phyloP scores from a whole-genome alignment of 2,888 invertebrate genomes.

The Dromius quadrimaculatus region DNA sequence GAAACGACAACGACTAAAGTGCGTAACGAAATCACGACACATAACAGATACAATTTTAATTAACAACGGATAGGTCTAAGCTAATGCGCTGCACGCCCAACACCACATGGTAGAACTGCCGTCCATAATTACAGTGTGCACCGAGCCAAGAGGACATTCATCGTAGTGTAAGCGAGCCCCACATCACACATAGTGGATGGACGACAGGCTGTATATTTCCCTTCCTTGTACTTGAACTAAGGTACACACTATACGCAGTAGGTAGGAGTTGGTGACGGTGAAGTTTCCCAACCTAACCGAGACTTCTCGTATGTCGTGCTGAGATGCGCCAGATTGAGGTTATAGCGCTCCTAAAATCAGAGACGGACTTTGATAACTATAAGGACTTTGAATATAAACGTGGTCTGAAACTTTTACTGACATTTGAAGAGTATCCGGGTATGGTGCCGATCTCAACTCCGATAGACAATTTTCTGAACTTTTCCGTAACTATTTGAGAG shows the following conservation, averaged over 20 bases:
- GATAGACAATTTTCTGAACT: too few species aligned
- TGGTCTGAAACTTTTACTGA: too few species aligned
- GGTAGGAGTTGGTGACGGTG: slow-evolving; percentile 4
- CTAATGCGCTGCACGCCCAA: slow-evolving; percentile 13
- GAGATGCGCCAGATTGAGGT: slow-evolving; percentile 47
- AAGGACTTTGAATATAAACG: too few species aligned
- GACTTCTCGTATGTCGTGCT: slow-evolving; percentile 18
- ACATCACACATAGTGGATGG: slow-evolving; percentile 37
- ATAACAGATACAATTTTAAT: slow-evolving; percentile 49
- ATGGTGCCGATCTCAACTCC: too few species aligned
- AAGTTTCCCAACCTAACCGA: slow-evolving; percentile 29
- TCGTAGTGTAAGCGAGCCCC: slow-evolving; percentile 40
- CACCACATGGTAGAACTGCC: slow-evolving; percentile 39
- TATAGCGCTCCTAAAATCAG: slow-evolving; percentile 39
- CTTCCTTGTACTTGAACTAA: slow-evolving; percentile 14
- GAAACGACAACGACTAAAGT: slow-evolving; percentile 29
- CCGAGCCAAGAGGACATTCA: slow-evolving; percentile 44
- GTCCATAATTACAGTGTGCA: slow-evolving; percentile 47
- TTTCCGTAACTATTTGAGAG: too few species aligned
- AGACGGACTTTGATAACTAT: too few species aligned
- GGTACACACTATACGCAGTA: slow-evolving; percentile 10
- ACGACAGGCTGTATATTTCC: slow-evolving; percentile 48
- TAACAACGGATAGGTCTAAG: slow-evolving; percentile 44
- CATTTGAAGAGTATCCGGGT: too few species aligned
- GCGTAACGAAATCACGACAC: slow-evolving; percentile 41